Evolutionary conservation across 2,113 vertebrate species (phyloP).

Genomic region (Lipotes vexillifer): DNA sequence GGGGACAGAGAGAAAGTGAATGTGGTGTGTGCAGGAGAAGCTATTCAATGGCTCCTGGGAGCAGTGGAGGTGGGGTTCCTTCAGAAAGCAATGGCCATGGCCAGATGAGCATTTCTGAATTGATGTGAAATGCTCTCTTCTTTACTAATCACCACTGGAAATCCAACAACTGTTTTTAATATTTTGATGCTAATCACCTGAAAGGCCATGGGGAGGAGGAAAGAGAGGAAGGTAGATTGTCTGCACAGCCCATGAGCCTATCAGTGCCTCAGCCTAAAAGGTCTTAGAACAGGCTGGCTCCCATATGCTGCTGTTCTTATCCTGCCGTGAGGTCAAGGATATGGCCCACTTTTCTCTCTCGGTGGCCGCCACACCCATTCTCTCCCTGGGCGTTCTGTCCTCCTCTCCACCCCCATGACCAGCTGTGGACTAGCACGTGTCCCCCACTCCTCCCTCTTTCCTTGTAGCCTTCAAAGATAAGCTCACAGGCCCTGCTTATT

Average conservation of each 20-base stretch:
- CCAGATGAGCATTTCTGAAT: background rate
- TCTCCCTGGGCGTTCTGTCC: background rate
- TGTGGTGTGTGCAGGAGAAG: background rate
- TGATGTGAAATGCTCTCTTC: background rate
- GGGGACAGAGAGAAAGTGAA: background rate
- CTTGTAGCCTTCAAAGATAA: background rate
- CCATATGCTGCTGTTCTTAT: background rate
- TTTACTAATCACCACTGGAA: background rate
- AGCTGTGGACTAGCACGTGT: background rate
- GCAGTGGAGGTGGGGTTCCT: background rate
- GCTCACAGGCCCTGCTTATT: background rate
- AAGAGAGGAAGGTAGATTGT: background rate
- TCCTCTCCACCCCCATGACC: background rate
- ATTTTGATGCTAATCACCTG: conserved; percentile 18
- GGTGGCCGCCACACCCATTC: background rate
- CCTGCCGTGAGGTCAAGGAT: background rate
- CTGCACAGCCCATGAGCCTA: background rate
- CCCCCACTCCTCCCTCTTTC: background rate
- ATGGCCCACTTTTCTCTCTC: background rate
- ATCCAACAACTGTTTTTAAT: background rate
- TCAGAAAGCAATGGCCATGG: background rate
- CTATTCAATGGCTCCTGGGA: background rate
- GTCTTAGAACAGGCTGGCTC: background rate
- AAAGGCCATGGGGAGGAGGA: background rate
- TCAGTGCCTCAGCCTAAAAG: background rate